These are phyloP conservation scores for Mus spretus DNA, from an alignment of 2,797 vertebrate species.

Conservation along the genomic window DNA sequence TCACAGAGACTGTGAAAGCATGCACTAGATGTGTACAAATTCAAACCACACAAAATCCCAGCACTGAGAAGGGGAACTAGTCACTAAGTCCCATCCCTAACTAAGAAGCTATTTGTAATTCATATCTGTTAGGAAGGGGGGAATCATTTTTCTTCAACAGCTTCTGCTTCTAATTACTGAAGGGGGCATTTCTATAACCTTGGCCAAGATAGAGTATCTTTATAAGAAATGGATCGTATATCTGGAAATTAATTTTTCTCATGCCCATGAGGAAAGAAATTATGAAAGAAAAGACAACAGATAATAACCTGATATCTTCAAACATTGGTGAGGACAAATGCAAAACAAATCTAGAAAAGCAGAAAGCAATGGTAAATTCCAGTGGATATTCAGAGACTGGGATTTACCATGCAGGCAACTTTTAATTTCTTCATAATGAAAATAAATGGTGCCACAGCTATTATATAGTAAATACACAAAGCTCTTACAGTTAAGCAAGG, in stretches of 20 bases:
- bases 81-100: background rate
- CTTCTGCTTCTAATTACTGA: background rate
- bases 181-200: background rate
- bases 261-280: background rate
- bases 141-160: background rate
- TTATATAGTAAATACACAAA: conserved; percentile 50
- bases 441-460: conserved; percentile 64
- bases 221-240: conserved; percentile 4
- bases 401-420: conserved; percentile 63
- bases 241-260: conserved; percentile 20
- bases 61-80: background rate
- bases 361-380: conserved; percentile 38
- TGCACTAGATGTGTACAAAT: background rate
- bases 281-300: conserved; percentile 18
- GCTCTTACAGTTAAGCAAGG: background rate
- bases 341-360: conserved; percentile 45
- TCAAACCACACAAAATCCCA: background rate
- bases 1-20: background rate
- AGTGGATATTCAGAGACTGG: background rate
- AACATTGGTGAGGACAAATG: conserved; percentile 20
- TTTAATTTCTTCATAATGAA: conserved; percentile 73
- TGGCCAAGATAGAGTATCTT: background rate
- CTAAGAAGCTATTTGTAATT: background rate
- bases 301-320: conserved; percentile 10
- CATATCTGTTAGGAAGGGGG: too few relatives aligned